Evolutionary conservation across 2,888 invertebrate genomes (phyloP).

Genomic region (Campoletis raptor): DNA sequence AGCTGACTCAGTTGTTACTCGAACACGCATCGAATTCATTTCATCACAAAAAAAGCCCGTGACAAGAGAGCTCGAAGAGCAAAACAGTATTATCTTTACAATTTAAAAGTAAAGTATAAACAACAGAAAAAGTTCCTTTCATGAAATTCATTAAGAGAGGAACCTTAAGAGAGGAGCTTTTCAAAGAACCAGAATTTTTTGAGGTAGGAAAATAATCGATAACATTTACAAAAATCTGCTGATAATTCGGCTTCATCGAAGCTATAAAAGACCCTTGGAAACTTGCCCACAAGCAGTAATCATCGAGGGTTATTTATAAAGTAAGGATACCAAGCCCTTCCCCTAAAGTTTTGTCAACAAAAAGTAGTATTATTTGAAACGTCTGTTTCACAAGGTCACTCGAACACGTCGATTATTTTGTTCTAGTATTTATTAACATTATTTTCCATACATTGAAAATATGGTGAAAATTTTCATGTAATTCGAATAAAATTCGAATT

Average conservation of each 20-base stretch:
- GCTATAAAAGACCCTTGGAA: neutral
- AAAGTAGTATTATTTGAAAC: neutral
- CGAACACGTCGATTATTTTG: neutral
- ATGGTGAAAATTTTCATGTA: neutral
- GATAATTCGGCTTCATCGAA: neutral
- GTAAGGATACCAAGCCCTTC: neutral
- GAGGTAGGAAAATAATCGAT: neutral
- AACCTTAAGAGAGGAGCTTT: neutral
- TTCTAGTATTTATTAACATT: neutral
- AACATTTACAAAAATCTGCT: neutral
- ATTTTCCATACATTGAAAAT: neutral
- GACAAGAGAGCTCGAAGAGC: neutral
- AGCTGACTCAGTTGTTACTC: constrained; percentile 22
- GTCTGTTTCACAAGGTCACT: neutral
- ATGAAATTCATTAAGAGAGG: neutral
- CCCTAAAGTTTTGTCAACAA: too few relatives aligned
- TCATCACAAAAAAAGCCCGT: neutral
- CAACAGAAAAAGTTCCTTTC: neutral
- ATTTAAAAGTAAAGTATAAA: neutral
- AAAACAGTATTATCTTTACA: neutral
- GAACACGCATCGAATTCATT: neutral
- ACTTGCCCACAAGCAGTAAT: neutral
- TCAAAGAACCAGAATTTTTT: neutral
- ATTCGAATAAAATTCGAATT: neutral
- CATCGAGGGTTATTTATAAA: neutral